Evolutionary conservation across 2,113 vertebrate species (phyloP).

Genomic region (Eudorcas thomsonii): DNA sequence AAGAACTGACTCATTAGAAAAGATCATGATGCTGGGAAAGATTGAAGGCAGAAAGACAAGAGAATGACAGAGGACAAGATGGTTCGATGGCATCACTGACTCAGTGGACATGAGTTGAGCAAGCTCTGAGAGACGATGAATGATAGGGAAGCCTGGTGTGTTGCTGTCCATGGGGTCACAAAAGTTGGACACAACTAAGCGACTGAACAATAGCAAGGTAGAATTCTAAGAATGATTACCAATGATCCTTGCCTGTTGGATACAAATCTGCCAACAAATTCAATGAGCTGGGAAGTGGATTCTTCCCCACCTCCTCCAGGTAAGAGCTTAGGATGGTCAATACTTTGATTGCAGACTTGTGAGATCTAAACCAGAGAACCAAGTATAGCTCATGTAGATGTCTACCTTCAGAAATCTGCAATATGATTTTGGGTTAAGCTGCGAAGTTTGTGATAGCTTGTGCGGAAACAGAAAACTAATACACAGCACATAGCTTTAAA

Average conservation of each 20-base stretch:
- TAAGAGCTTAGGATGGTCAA: not conserved
- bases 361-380: not conserved
- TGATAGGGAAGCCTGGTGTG: not conserved
- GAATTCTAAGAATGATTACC: not conserved
- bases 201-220: not conserved
- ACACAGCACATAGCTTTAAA: not conserved
- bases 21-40: not conserved
- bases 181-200: rapidly evolving
- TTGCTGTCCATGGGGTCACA: not conserved
- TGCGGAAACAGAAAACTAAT: not conserved
- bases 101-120: not conserved
- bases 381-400: not conserved
- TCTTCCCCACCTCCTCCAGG: not conserved
- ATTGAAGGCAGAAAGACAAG: not conserved
- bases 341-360: not conserved
- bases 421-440: not conserved
- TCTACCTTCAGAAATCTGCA: not conserved
- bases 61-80: not conserved
- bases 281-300: not conserved
- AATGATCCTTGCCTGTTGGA: not conserved
- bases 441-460: not conserved
- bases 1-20: not conserved
- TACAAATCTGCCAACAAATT: not conserved
- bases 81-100: not conserved
- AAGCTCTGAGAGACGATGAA: not conserved